phyloP scores from a whole-genome alignment of 2,797 vertebrate species.

The Propithecus perrieri region DNA sequence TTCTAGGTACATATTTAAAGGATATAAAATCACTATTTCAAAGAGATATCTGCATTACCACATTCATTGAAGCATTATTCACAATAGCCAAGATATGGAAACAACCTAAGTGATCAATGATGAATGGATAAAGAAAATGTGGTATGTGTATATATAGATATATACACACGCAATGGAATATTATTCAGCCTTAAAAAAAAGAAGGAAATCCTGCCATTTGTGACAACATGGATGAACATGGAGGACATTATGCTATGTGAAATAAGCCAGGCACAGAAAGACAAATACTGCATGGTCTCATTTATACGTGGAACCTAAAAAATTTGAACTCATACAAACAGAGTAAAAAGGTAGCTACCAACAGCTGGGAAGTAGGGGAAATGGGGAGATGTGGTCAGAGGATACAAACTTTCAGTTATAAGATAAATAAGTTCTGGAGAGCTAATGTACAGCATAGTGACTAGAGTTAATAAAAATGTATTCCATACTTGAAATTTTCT shows the following conservation, averaged over 20 bases:
- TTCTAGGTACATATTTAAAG: neutral
- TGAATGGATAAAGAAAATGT: neutral
- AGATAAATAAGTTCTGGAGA: neutral
- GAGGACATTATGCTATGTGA: neutral
- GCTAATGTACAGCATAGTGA: neutral
- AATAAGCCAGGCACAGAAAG: neutral
- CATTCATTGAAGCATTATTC: neutral
- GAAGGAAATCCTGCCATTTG: neutral
- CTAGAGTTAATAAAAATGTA: neutral
- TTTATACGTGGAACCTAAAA: neutral
- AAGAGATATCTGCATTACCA: neutral
- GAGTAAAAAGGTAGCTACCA: neutral
- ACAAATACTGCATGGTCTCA: neutral
- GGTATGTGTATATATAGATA: neutral
- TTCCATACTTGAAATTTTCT: neutral
- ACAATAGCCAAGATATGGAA: neutral
- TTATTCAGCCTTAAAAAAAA: neutral
- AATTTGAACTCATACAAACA: neutral
- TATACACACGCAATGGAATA: neutral
- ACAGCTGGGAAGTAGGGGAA: neutral
- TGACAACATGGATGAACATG: neutral
- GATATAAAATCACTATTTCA: neutral
- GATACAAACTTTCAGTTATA: neutral
- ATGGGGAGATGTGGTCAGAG: neutral
- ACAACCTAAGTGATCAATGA: neutral